Conservation (phyloP, 2,888 invertebrate genomes). For the Lepetodrilus schrolli region DNA sequence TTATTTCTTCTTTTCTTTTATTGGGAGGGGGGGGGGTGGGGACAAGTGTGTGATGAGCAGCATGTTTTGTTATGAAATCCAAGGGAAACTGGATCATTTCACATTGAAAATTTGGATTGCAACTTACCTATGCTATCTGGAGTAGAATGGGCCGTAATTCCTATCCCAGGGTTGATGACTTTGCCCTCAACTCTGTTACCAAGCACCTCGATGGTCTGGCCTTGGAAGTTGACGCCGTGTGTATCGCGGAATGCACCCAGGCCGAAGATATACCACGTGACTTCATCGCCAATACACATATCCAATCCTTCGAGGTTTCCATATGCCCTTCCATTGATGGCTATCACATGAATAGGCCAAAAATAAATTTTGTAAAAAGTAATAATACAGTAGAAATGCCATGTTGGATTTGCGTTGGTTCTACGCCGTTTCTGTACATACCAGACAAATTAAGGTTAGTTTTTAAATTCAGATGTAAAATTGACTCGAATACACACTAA, state of each 20-base stretch:
- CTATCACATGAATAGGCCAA: no score
- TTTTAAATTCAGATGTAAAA: no score
- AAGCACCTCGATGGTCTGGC: slow-evolving; percentile 34
- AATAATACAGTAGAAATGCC: background rate
- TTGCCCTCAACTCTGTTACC: slow-evolving; percentile 40
- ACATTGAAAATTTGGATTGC: no score
- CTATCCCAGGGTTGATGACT: slow-evolving; percentile 46
- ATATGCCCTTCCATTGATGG: slow-evolving; percentile 55
- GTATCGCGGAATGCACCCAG: background rate
- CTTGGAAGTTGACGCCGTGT: background rate
- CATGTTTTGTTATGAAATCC: no score
- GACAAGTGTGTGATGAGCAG: no score
- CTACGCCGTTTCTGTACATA: no score
- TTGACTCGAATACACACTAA: no score
- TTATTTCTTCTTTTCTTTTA: no score
- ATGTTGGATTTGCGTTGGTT: background rate
- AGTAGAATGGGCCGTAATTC: slow-evolving; percentile 28
- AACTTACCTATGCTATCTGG: slow-evolving; percentile 36
- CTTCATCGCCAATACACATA: slow-evolving; percentile 53
- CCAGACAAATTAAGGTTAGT: no score
- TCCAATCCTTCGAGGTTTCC: slow-evolving; percentile 53
- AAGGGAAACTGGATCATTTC: no score
- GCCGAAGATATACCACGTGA: slow-evolving; percentile 56
- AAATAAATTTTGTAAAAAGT: no score
- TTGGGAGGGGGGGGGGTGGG: no score